These are phyloP conservation scores for Marcusenius ussheri DNA, from an alignment of 2,113 vertebrate genomes.

Conservation along the genomic window DNA sequence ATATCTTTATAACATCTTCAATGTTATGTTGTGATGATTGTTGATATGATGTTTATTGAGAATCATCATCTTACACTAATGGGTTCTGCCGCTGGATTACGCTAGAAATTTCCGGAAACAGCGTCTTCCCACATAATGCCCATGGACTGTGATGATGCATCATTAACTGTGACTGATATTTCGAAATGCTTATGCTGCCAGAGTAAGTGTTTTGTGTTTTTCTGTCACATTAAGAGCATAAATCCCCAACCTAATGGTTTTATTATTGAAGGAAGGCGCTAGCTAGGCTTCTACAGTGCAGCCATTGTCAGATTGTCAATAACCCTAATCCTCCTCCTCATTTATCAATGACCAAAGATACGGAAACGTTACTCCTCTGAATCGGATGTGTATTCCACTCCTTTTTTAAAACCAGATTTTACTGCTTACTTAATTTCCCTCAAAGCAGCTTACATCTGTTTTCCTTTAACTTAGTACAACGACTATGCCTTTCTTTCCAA, in stretches of 20 bases:
- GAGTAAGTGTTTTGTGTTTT: background rate
- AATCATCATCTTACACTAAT: background rate
- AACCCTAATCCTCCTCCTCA: background rate
- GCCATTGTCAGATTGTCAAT: background rate
- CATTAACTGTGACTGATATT: background rate
- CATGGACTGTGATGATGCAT: background rate
- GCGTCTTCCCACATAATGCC: background rate
- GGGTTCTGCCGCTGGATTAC: background rate
- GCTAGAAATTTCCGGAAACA: background rate
- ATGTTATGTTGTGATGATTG: background rate
- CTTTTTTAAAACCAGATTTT: background rate
- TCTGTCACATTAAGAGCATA: background rate
- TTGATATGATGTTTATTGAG: background rate
- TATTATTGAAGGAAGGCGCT: background rate
- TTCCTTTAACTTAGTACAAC: background rate
- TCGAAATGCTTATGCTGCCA: background rate
- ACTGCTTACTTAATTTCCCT: background rate
- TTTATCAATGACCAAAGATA: background rate
- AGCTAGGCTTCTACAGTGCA: background rate
- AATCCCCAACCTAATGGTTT: background rate
- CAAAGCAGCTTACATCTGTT: background rate
- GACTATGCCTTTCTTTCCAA: background rate
- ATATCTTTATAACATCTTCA: background rate
- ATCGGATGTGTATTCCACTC: background rate
- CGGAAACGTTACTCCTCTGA: background rate